Percentiles rank a stretch among this genome's conserved stretches.
Conservation (phyloP, 2,888 invertebrate species). For the Cosmorhoe ocellata region DNA sequence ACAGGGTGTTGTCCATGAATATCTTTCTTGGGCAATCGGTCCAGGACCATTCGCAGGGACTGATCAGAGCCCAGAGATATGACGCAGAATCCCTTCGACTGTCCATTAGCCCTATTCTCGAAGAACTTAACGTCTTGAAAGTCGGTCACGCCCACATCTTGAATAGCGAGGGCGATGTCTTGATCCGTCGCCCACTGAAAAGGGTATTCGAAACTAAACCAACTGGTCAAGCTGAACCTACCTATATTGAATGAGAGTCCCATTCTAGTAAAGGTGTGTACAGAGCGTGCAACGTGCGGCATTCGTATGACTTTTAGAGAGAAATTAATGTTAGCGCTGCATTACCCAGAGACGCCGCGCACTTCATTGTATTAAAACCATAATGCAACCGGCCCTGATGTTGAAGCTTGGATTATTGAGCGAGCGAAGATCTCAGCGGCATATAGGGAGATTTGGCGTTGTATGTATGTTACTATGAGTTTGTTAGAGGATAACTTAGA, state of each 20-base stretch:
- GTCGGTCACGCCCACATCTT: slow-evolving; percentile 94
- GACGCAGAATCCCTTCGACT: slow-evolving; percentile 99
- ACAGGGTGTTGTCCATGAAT: slow-evolving; percentile 97
- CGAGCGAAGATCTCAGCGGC: no score
- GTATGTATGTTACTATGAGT: no score
- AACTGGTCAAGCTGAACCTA: slow-evolving; percentile 31
- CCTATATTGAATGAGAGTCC: slow-evolving; percentile 33
- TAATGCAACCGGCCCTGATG: no score
- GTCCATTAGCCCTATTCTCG: slow-evolving; percentile 99
- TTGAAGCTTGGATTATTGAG: no score
- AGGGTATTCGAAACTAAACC: slow-evolving; percentile 65
- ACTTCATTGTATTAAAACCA: no score
- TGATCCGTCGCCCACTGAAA: slow-evolving; percentile 98
- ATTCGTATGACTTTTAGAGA: no score
- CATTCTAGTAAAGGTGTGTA: slow-evolving; percentile 26
- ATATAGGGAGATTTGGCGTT: no score
- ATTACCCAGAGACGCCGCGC: no score
- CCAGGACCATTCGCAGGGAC: slow-evolving; percentile 94
- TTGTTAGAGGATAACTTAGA: no score
- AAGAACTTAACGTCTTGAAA: slow-evolving; percentile 99
- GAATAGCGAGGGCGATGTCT: slow-evolving; percentile 95
- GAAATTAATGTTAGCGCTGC: no score
- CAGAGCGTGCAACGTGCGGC: no score
- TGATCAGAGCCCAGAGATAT: slow-evolving; percentile 96
- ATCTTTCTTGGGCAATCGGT: slow-evolving; percentile 96